These are phyloP conservation scores for Chrysotoxum bicinctum DNA, from an alignment of 2,888 invertebrate genomes.

Conservation along the genomic window DNA sequence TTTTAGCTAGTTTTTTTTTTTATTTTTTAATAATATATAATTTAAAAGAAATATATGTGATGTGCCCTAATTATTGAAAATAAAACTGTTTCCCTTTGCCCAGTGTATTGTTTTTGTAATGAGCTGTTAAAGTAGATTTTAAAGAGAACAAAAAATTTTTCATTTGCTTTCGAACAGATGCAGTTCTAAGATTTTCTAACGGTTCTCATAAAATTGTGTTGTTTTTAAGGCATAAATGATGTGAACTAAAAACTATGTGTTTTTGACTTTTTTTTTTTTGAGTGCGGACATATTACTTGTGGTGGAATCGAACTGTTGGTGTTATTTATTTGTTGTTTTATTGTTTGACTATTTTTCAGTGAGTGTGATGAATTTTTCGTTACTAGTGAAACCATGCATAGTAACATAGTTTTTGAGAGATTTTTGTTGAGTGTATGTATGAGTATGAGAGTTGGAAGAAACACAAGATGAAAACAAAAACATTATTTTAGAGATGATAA, in stretches of 20 bases:
- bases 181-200: conserved; percentile 36
- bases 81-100: conserved; percentile 18
- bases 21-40: conserved; percentile 3
- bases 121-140: conserved; percentile 28
- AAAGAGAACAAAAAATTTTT: conserved; percentile 8
- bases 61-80: conserved; percentile 52
- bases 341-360: background rate
- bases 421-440: background rate
- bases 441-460: background rate
- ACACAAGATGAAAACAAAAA: background rate
- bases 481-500: too few species aligned
- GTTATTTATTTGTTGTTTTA: background rate
- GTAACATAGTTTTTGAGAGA: background rate
- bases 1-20: conserved; percentile 52
- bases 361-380: background rate
- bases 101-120: conserved; percentile 64
- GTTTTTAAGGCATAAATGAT: conserved; percentile 2
- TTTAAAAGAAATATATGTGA: conserved; percentile 40
- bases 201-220: conserved; percentile 32
- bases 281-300: background rate
- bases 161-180: conserved; percentile 28
- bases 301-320: conserved; percentile 6
- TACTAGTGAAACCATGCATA: conserved; percentile 8
- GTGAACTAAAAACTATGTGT: conserved; percentile 20
- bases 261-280: background rate